Evolutionary conservation across 2,113 vertebrate species (phyloP).

Genomic region (Crotophaga sulcirostris): DNA sequence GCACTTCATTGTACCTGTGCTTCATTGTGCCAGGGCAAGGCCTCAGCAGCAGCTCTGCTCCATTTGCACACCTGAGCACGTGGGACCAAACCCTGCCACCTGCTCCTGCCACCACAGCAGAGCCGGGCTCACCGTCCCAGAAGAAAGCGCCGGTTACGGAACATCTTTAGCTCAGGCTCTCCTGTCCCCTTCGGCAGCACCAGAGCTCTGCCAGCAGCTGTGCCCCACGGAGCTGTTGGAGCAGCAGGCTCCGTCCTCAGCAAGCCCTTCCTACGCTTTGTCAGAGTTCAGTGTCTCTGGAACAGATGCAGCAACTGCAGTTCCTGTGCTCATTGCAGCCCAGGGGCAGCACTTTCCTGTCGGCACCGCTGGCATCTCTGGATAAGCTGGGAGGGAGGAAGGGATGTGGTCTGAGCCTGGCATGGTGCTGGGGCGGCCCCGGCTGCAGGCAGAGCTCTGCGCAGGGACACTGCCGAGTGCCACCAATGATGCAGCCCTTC

Average conservation of each 20-base stretch:
- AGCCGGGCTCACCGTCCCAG: not conserved
- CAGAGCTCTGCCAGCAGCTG: not conserved
- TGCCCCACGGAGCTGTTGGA: rapidly evolving
- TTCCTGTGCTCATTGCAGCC: not conserved
- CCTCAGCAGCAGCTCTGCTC: not conserved
- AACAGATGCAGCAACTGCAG: rapidly evolving
- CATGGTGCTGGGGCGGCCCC: not conserved
- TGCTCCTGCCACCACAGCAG: not conserved
- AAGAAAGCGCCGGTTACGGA: not conserved
- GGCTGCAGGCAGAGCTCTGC: not conserved
- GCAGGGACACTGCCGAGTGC: not conserved
- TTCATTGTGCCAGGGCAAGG: rapidly evolving
- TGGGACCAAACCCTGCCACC: not conserved
- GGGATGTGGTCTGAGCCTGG: not conserved
- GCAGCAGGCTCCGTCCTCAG: not conserved
- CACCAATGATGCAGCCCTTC: not conserved
- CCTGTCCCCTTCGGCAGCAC: not conserved
- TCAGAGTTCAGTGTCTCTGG: not conserved
- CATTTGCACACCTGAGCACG: rapidly evolving
- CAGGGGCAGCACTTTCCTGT: not conserved
- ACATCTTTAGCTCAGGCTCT: not conserved
- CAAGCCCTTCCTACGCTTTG: not conserved
- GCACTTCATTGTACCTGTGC: rapidly evolving
- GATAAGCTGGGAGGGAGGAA: not conserved
- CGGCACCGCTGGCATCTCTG: not conserved